Conservation (phyloP, 2,888 invertebrate genomes). For the Spatulosminthurus flaviceps region DNA sequence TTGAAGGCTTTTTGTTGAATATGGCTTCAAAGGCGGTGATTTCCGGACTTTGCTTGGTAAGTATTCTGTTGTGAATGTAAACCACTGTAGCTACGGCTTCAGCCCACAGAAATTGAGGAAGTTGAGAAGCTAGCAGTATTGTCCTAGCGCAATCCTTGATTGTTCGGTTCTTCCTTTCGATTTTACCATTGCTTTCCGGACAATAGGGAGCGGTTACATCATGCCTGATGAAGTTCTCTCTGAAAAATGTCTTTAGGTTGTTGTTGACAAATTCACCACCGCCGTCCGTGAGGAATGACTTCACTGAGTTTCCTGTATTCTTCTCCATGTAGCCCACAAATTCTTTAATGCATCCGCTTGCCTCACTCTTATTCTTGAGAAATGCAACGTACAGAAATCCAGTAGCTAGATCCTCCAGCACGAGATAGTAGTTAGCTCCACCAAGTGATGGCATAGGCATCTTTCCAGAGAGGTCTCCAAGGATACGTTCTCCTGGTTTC, state of each 20-base stretch:
- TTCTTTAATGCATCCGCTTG: neutral
- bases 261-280: constrained; percentile 49
- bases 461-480: constrained; percentile 33
- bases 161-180: constrained; percentile 65
- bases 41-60: constrained; percentile 49
- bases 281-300: constrained; percentile 40
- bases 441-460: constrained; percentile 38
- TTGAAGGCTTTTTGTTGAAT: constrained; percentile 55
- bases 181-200: constrained; percentile 65
- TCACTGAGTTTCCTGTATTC: constrained; percentile 48
- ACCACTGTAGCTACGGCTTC: constrained; percentile 65
- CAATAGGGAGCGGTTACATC: constrained; percentile 64
- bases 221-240: constrained; percentile 64
- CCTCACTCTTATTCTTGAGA: constrained; percentile 30
- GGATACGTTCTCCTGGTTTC: constrained; percentile 26
- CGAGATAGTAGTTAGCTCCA: constrained; percentile 33
- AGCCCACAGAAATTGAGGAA: constrained; percentile 65
- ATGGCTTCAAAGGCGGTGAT: constrained; percentile 61
- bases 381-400: constrained; percentile 35
- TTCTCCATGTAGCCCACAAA: constrained; percentile 45
- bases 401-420: constrained; percentile 38
- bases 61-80: constrained; percentile 64
- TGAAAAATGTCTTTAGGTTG: constrained; percentile 61
- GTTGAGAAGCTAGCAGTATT: constrained; percentile 61
- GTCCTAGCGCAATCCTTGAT: constrained; percentile 47